Evolutionary conservation across 2,888 invertebrate species (phyloP).

Genomic region (Diarsia rubi): DNA sequence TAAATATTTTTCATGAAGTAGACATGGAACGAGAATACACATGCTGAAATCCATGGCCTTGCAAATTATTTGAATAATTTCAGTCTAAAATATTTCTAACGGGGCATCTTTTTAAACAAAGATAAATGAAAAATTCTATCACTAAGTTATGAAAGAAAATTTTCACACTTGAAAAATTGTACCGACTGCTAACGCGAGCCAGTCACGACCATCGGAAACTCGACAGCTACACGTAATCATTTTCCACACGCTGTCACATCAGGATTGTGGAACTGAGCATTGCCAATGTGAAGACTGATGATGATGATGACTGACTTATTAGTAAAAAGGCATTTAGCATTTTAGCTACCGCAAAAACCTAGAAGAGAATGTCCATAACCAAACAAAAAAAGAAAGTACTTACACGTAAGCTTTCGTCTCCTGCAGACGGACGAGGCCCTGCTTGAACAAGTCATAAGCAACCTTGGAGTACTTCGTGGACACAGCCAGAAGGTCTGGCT

Average conservation of each 20-base stretch:
- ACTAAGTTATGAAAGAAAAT: slow-evolving; percentile 10
- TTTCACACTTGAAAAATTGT: slow-evolving; percentile 50
- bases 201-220: slow-evolving; percentile 35
- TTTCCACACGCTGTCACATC: slow-evolving; percentile 23
- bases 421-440: slow-evolving; percentile 79
- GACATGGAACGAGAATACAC: not conserved
- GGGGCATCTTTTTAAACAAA: not conserved
- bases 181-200: slow-evolving; percentile 36
- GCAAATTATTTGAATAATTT: not conserved
- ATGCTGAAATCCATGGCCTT: not conserved
- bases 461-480: slow-evolving; percentile 87
- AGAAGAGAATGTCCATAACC: slow-evolving; percentile 46
- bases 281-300: not conserved
- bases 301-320: not conserved
- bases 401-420: slow-evolving; percentile 88
- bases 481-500: slow-evolving; percentile 87
- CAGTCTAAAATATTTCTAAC: not conserved
- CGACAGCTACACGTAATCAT: slow-evolving; percentile 55
- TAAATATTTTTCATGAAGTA: not conserved
- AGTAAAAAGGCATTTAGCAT: not conserved
- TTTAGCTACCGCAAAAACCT: not conserved
- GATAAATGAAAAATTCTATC: not conserved
- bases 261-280: not conserved
- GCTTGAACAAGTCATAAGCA: slow-evolving; percentile 82
- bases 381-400: slow-evolving; percentile 76